Evolutionary conservation across 2,113 vertebrate species (phyloP), one percentile per base, ranked within the genome.

Genomic region (Callionymus lyra): DNA sequence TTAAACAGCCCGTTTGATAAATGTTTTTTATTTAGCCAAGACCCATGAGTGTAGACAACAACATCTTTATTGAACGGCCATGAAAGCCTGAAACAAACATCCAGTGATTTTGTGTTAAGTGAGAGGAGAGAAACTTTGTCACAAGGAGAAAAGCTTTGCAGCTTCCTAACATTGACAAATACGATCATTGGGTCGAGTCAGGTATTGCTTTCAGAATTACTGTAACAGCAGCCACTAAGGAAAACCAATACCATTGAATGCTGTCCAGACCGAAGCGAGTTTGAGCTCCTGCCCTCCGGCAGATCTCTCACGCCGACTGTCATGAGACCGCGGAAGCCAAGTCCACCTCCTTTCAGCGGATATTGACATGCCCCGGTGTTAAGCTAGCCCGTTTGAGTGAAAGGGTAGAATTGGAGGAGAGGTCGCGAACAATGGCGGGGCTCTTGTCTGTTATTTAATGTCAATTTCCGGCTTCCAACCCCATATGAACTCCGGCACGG

Each of bases 361-460:
- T 57, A 65, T 65, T 59, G 63, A 73, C 63, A 70, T 43, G 45
- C 39, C 52, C 43, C 54, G 57, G 62, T 68, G 68, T 70, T 54
- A 68, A 60, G 52, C 60, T 41, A 34, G 50, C 6, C 15, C 21
- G 18, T 34, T 57, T 43, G 40, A 70, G 49, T 47, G 41, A 56
- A 46, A 16, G 19, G 44, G 56, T 44, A 64, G 53, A 68, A 62
- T 76, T 59, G 44, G 48, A 67, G 52, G 47, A 61, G 47, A 47
- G 41, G 38, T 60, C 8, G 49, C 58, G 41, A 15, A 34, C 38
- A 59, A 40, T 67, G 31, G 37, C 56, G 16, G 46, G 37, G 39
- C 21, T 50, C 11, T 31, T 16, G 55, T 16, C 34, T 41, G 16
- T 49, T 31, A 59, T 59, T 54, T 61, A 64, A 68, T 27, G 21